Evolutionary conservation across 30 jellyfish, hydroid and myxozoan species (phyloP).

Genomic region (Hydractinia symbiolongicarpus): DNA sequence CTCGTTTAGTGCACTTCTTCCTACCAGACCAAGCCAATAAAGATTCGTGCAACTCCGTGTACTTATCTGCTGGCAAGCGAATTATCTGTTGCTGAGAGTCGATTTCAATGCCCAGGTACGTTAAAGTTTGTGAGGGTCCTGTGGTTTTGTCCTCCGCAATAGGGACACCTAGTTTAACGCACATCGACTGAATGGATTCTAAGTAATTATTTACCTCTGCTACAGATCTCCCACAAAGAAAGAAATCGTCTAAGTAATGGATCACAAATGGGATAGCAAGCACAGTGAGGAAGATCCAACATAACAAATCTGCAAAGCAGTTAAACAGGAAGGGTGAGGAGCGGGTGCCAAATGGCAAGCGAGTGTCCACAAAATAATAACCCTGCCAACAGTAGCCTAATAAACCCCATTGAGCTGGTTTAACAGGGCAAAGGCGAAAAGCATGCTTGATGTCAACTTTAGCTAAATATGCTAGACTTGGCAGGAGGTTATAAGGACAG

Average conservation of each 20-base stretch:
- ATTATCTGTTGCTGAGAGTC: not conserved
- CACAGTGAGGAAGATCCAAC: not conserved
- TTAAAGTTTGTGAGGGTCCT: not conserved
- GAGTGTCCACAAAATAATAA: not conserved
- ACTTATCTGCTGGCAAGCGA: not conserved
- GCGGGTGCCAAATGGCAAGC: not conserved
- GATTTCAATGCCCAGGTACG: slow-evolving; percentile 2
- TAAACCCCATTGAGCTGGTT: not conserved
- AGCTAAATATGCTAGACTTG: too few species aligned
- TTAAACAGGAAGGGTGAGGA: not conserved
- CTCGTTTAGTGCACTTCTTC: too few species aligned
- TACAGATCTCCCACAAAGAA: not conserved
- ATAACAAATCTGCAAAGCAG: not conserved
- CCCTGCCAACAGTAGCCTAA: not conserved
- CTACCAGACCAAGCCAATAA: not conserved
- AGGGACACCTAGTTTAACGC: not conserved
- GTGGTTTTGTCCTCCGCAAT: not conserved
- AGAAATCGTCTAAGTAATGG: not conserved
- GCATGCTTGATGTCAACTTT: not conserved
- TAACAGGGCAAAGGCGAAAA: not conserved
- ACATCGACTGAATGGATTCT: not conserved
- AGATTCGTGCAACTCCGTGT: not conserved
- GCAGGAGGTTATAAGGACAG: too few species aligned
- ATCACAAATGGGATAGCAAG: not conserved
- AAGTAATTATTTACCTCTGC: not conserved